Evolutionary conservation across 1,140 invertebrate species (phyloP).

Genomic region (Drosophila lacertosa): DNA sequence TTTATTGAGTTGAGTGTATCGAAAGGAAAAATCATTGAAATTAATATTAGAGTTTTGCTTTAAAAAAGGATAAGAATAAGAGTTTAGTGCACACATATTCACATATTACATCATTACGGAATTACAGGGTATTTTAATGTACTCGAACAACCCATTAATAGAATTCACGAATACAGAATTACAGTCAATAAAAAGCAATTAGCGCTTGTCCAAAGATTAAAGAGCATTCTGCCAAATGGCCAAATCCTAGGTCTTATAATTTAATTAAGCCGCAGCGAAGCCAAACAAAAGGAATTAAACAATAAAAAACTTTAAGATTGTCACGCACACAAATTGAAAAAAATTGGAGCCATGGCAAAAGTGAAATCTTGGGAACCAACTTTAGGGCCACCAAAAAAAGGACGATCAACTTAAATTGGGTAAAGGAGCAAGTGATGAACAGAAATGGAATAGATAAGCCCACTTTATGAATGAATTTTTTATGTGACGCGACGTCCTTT

Average conservation of each 20-base stretch:
- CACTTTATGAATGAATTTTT: slow-evolving; percentile 79
- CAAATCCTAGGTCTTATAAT: slow-evolving; percentile 29
- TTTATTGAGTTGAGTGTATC: too few species aligned
- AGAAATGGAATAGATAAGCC: slow-evolving; percentile 66
- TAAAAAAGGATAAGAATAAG: too few species aligned
- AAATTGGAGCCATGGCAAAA: not conserved
- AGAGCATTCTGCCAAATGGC: slow-evolving; percentile 15
- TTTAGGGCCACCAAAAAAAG: slow-evolving; percentile 20
- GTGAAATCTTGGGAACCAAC: slow-evolving; percentile 4
- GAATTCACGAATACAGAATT: not conserved
- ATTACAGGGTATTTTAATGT: not conserved
- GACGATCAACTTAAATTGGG: slow-evolving; percentile 25
- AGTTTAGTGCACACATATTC: too few species aligned
- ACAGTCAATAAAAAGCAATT: slow-evolving; percentile 36
- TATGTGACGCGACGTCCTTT: slow-evolving; percentile 57
- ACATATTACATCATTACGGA: too few species aligned
- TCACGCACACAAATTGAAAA: slow-evolving; percentile 10
- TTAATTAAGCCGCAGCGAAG: slow-evolving; percentile 28
- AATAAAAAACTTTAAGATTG: slow-evolving; percentile 17
- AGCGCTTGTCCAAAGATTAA: slow-evolving; percentile 29
- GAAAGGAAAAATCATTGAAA: too few species aligned
- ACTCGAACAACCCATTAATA: slow-evolving; percentile 14
- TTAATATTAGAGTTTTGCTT: too few species aligned
- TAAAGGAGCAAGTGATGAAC: slow-evolving; percentile 35
- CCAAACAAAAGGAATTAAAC: slow-evolving; percentile 5